Evolutionary conservation across 1,140 invertebrate species (phyloP).

Genomic region (Saccostrea glomerata): DNA sequence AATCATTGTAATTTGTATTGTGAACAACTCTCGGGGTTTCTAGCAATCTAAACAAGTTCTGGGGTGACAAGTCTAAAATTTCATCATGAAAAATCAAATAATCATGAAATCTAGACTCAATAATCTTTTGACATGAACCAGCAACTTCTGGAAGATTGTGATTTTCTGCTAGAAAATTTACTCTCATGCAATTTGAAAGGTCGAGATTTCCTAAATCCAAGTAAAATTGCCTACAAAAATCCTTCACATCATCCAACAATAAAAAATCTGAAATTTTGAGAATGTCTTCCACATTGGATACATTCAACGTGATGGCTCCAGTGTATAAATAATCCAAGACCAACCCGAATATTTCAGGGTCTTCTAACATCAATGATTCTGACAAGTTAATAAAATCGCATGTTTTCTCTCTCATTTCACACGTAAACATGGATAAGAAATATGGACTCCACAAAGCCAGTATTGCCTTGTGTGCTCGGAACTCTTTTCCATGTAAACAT

Average conservation of each 20-base stretch:
- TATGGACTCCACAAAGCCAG: slow-evolving; percentile 76
- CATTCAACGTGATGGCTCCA: slow-evolving; percentile 83
- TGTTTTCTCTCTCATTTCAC: slow-evolving; percentile 80
- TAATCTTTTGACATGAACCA: slow-evolving; percentile 70
- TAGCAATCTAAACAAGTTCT: slow-evolving; percentile 68
- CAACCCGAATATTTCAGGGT: slow-evolving; percentile 84
- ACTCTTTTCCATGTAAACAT: slow-evolving; percentile 68
- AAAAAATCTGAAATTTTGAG: slow-evolving; percentile 75
- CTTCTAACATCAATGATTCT: slow-evolving; percentile 71
- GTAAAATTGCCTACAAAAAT: slow-evolving; percentile 76
- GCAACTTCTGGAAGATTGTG: slow-evolving; percentile 74
- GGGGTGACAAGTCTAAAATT: slow-evolving; percentile 76
- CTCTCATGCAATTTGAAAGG: slow-evolving; percentile 72
- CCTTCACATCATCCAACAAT: slow-evolving; percentile 83
- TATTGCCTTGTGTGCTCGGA: slow-evolving; percentile 72
- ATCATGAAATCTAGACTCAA: slow-evolving; percentile 76
- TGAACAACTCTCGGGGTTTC: slow-evolving; percentile 71
- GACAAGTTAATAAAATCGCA: slow-evolving; percentile 85
- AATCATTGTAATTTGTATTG: slow-evolving; percentile 71
- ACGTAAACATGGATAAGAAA: slow-evolving; percentile 77
- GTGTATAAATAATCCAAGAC: slow-evolving; percentile 95
- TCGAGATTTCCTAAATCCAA: slow-evolving; percentile 75
- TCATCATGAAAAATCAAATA: slow-evolving; percentile 75
- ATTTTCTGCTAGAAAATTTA: slow-evolving; percentile 72
- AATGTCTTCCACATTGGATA: slow-evolving; percentile 91